Conservation (phyloP, 2,888 invertebrate species). For the Pristionchus entomophagus region DNA sequence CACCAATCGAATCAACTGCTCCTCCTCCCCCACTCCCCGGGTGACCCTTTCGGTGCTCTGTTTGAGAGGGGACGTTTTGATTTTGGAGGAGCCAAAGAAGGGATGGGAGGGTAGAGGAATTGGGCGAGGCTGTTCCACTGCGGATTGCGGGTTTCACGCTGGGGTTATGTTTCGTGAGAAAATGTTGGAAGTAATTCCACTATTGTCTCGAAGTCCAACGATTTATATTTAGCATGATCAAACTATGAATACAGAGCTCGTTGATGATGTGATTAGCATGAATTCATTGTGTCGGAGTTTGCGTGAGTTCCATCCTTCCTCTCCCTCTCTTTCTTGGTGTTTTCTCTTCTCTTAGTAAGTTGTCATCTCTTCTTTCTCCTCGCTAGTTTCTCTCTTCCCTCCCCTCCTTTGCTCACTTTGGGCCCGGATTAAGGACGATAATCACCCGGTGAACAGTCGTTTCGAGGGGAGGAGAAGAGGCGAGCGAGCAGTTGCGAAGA, state of each 20-base stretch:
- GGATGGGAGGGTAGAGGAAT: neutral
- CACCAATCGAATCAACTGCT: neutral
- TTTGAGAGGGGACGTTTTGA: slow-evolving; percentile 20
- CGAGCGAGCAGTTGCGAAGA: neutral
- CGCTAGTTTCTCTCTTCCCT: too few species aligned
- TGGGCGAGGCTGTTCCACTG: neutral
- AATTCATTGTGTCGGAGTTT: neutral
- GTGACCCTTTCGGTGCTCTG: slow-evolving; percentile 29
- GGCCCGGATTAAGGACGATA: slow-evolving; percentile 6
- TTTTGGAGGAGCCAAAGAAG: slow-evolving; percentile 10
- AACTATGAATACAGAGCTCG: neutral
- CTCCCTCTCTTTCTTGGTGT: neutral
- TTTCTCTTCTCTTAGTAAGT: neutral
- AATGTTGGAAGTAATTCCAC: neutral
- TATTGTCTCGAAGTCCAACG: neutral
- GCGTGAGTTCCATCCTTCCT: neutral
- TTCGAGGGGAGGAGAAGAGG: neutral
- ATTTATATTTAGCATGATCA: neutral
- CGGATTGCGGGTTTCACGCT: neutral
- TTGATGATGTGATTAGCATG: too few species aligned
- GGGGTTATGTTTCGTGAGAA: neutral
- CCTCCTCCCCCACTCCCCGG: neutral
- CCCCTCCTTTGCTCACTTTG: slow-evolving; percentile 44
- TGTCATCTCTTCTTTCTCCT: slow-evolving; percentile 29
- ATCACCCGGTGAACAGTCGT: slow-evolving; percentile 25